These are phyloP conservation scores for Oreohelix idahoensis DNA, from an alignment of 1,140 invertebrate genomes.

Conservation along the genomic window DNA sequence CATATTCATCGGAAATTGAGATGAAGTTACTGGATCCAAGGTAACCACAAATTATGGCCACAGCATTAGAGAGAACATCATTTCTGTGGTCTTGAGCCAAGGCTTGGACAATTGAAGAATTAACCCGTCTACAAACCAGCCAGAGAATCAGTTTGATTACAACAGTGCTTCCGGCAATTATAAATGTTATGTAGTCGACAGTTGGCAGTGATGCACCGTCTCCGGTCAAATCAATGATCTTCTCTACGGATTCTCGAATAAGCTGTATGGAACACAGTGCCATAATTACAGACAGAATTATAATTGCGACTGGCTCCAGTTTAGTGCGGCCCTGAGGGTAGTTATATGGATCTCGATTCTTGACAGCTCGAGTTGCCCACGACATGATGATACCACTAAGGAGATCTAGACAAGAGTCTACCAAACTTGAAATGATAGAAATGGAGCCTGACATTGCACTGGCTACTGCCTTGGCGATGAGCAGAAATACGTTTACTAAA, in stretches of 20 bases:
- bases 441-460: constrained; percentile 74
- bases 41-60: constrained; percentile 24
- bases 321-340: constrained; percentile 74
- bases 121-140: constrained; percentile 65
- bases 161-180: constrained; percentile 63
- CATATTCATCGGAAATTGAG: constrained; percentile 35
- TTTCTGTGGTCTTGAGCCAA: constrained; percentile 74
- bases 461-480: constrained; percentile 71
- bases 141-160: constrained; percentile 71
- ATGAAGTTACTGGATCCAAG: constrained; percentile 58
- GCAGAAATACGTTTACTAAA: constrained; percentile 59
- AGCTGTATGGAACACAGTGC: constrained; percentile 72
- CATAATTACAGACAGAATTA: constrained; percentile 74
- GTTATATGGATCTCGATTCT: constrained; percentile 71
- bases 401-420: constrained; percentile 74
- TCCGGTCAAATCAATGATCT: constrained; percentile 56
- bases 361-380: constrained; percentile 71
- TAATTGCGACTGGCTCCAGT: constrained; percentile 73
- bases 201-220: constrained; percentile 43
- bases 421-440: constrained; percentile 74
- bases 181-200: constrained; percentile 63
- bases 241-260: constrained; percentile 69
- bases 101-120: constrained; percentile 65
- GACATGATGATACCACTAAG: constrained; percentile 73
- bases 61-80: constrained; percentile 74